These are phyloP conservation scores for Megatriorchis doriae DNA, from an alignment of 2,113 vertebrate genomes.

Conservation along the genomic window DNA sequence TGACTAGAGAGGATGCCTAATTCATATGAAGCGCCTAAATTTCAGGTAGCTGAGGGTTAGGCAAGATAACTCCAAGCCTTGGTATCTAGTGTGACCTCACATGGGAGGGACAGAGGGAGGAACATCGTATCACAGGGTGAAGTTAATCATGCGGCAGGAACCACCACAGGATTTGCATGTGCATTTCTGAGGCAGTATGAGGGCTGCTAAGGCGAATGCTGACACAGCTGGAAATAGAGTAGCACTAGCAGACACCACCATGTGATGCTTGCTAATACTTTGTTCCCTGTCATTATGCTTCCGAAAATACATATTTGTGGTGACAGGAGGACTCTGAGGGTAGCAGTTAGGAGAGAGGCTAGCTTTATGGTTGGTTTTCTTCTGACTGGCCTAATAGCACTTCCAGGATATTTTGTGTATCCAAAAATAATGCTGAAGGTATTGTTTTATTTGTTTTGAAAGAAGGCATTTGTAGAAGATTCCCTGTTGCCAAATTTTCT, in stretches of 20 bases:
- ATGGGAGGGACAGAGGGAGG: background rate
- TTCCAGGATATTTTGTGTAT: background rate
- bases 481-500: background rate
- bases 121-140: background rate
- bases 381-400: background rate
- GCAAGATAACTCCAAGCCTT: background rate
- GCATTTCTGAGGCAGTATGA: background rate
- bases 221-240: background rate
- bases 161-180: background rate
- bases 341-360: background rate
- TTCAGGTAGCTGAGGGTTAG: background rate
- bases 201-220: background rate
- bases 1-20: background rate
- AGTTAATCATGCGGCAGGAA: background rate
- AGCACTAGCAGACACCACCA: background rate
- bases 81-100: background rate
- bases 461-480: background rate
- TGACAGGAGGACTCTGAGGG: background rate
- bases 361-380: background rate
- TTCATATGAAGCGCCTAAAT: background rate
- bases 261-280: slow-evolving; percentile 8
- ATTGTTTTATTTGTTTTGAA: background rate
- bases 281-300: slow-evolving; percentile 40
- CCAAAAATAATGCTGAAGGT: background rate
- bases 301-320: slow-evolving; percentile 20